These are phyloP conservation scores for Drosophila neotestacea DNA, from an alignment of 2,888 invertebrate genomes.

Conservation along the genomic window DNA sequence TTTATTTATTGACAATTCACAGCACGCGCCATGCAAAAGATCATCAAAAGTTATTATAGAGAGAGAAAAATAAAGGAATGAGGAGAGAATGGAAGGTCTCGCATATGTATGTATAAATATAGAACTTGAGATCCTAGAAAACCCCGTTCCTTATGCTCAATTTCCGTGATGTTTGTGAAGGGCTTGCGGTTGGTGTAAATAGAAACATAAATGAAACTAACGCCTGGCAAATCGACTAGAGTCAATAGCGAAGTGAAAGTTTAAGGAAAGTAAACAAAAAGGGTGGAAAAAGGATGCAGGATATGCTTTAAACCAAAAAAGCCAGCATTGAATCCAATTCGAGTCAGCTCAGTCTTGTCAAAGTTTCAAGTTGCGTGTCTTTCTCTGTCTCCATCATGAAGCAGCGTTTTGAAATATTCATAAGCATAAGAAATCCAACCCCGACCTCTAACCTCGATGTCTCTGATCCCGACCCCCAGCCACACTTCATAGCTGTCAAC, in stretches of 20 bases:
- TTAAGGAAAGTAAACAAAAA: slow-evolving; percentile 10
- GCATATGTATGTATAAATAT: not conserved
- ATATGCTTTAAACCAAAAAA: slow-evolving; percentile 3
- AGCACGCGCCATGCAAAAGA: slow-evolving; percentile 70
- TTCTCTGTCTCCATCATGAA: slow-evolving; percentile 10
- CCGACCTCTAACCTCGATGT: not conserved
- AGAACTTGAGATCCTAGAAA: not conserved
- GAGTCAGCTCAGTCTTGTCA: slow-evolving; percentile 24
- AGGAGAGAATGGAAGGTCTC: not conserved
- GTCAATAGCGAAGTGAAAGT: slow-evolving; percentile 16
- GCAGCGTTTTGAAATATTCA: slow-evolving; percentile 57
- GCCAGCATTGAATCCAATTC: slow-evolving; percentile 18
- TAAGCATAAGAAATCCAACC: slow-evolving; percentile 39
- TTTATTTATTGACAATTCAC: slow-evolving; percentile 78
- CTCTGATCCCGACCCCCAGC: not conserved
- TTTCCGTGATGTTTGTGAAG: slow-evolving; percentile 18
- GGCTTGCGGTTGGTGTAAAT: slow-evolving; percentile 45
- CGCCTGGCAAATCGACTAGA: slow-evolving; percentile 21
- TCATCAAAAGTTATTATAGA: slow-evolving; percentile 71
- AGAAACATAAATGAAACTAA: slow-evolving; percentile 53
- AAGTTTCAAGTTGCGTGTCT: slow-evolving; percentile 28
- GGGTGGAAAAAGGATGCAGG: not conserved
- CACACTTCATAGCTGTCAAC: slow-evolving; percentile 12
- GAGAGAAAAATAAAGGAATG: not conserved
- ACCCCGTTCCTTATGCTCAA: not conserved